These are phyloP conservation scores for Triplophysa bombifrons DNA, from an alignment of 2,797 vertebrate species.

Conservation along the genomic window DNA sequence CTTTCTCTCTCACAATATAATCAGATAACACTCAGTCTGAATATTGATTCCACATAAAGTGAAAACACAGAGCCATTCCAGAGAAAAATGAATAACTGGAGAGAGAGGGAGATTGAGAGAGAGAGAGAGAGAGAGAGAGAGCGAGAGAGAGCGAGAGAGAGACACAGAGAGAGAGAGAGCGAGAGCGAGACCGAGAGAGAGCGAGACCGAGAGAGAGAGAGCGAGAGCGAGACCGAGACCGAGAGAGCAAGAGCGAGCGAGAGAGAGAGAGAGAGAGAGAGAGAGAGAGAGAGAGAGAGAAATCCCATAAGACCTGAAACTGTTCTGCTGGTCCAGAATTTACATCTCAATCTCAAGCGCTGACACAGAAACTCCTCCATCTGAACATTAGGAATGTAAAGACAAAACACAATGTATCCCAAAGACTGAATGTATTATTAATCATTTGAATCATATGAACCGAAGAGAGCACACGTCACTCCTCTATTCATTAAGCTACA, in stretches of 20 bases:
- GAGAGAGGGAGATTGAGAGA: background rate
- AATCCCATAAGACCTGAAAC: background rate
- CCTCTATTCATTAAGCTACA: too few relatives aligned
- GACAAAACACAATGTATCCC: background rate
- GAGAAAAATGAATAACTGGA: slow-evolving; percentile 12
- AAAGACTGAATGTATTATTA: background rate
- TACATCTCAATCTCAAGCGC: slow-evolving; percentile 14
- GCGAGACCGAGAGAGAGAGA: background rate
- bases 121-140: background rate
- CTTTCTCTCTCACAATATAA: slow-evolving; percentile 2
- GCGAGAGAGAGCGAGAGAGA: fast-evolving
- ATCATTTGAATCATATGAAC: background rate
- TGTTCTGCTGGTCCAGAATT: slow-evolving; percentile 6
- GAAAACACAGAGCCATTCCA: slow-evolving; percentile 10
- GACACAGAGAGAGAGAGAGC: background rate
- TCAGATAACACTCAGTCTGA: slow-evolving; percentile 26
- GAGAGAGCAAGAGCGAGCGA: background rate
- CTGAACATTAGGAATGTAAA: slow-evolving; percentile 11
- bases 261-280: background rate
- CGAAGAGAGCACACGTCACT: too few relatives aligned
- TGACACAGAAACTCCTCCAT: slow-evolving; percentile 1
- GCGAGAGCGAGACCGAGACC: too few relatives aligned
- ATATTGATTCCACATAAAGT: slow-evolving; percentile 41
- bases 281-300: background rate
- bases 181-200: too few relatives aligned